Conservation (phyloP, 2,888 invertebrate species). For the Drosophila bunnanda region DNA sequence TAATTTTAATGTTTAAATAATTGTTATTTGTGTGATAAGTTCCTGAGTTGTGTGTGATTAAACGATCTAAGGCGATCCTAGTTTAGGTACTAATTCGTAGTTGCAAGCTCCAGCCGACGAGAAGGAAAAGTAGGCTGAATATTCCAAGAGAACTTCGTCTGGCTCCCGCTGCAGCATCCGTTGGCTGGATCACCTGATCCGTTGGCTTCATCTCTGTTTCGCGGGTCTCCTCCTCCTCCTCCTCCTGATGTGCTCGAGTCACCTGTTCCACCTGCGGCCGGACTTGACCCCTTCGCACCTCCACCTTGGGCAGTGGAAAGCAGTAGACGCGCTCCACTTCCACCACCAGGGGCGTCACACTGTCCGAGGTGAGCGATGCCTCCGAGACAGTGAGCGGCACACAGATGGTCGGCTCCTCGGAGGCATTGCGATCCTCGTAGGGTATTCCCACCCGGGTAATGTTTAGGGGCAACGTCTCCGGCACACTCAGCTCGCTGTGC, state of each 20-base stretch:
- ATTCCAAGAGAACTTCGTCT: neutral
- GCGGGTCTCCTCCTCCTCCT: constrained; percentile 1
- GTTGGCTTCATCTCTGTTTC: constrained; percentile 30
- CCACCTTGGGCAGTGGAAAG: constrained; percentile 77
- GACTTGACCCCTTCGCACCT: constrained; percentile 55
- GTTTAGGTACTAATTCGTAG: constrained; percentile 28
- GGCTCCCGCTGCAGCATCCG: constrained; percentile 26
- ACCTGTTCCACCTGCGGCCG: constrained; percentile 38
- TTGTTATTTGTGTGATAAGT: constrained; percentile 50
- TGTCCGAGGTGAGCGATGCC: constrained; percentile 59
- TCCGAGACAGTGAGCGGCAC: constrained; percentile 78
- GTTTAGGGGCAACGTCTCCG: constrained; percentile 71
- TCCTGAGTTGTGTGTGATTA: constrained; percentile 64
- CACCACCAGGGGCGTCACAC: constrained; percentile 52
- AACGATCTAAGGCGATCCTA: constrained; percentile 32
- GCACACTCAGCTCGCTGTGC: constrained; percentile 70
- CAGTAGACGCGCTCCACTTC: constrained; percentile 79
- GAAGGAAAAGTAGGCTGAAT: constrained; percentile 26
- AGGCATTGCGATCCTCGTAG: constrained; percentile 72
- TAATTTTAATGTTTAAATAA: constrained; percentile 52
- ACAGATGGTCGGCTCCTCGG: constrained; percentile 79
- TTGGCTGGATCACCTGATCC: constrained; percentile 24
- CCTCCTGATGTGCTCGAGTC: constrained; percentile 14
- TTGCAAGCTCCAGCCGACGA: constrained; percentile 33
- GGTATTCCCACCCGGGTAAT: constrained; percentile 79